Percentiles rank a stretch among this genome's conserved stretches.
These are phyloP conservation scores for Callosobruchus maculatus DNA, from an alignment of 2,888 invertebrate genomes.

Conservation along the genomic window DNA sequence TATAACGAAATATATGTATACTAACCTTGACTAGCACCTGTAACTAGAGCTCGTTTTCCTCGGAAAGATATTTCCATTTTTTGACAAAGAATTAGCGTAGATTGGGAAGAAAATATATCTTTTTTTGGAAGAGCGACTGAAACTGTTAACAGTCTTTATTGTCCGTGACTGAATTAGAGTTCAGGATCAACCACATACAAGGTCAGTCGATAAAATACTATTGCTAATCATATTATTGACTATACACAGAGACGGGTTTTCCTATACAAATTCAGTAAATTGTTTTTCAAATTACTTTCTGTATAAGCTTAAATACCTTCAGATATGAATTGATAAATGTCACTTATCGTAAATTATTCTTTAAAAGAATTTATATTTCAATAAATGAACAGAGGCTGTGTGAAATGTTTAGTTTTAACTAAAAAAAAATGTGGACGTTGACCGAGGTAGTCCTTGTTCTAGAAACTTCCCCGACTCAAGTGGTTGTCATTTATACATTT, in stretches of 20 bases:
- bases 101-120: background rate
- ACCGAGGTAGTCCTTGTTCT: too few species aligned
- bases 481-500: too few species aligned
- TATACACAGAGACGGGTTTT: conserved; percentile 1
- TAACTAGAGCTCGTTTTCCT: conserved; percentile 79
- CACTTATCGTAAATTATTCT: too few species aligned
- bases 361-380: too few species aligned
- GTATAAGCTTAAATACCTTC: too few species aligned
- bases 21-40: conserved; percentile 83
- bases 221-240: background rate
- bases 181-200: background rate
- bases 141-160: background rate
- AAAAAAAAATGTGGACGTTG: too few species aligned
- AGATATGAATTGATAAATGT: too few species aligned
- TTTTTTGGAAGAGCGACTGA: background rate
- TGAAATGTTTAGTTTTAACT: too few species aligned
- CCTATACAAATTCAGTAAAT: background rate
- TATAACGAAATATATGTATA: background rate
- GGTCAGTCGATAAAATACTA: conserved; percentile 9
- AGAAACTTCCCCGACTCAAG: too few species aligned
- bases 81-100: background rate
- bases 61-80: conserved; percentile 67
- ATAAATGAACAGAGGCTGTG: too few species aligned
- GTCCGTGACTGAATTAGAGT: background rate
- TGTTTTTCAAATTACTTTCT: background rate